Evolutionary conservation across 2,888 invertebrate species (phyloP), one percentile per base, ranked within the genome.

Genomic region (Rosalia funebris): DNA sequence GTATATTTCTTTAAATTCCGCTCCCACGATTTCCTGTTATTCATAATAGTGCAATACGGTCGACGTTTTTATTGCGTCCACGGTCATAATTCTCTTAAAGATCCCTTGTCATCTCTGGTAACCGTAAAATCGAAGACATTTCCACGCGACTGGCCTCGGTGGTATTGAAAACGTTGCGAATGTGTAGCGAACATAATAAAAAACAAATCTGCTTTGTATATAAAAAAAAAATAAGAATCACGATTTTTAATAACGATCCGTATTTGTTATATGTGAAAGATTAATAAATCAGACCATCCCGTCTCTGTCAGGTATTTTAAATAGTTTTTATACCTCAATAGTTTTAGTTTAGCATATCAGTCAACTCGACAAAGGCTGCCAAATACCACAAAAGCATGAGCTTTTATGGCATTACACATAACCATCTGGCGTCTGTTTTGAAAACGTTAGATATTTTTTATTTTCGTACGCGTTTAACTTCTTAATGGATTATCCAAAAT

Each of bases 1-100:
- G 34, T 60, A 57, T 37, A 36, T 54, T 59, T 59, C 60, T 48
- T 54, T 45, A 58, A 60, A 46, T 44, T 48, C 48, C 39, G 58
- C 37, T 16, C 63, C 63, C 60, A 63, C 63, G 60, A 47, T 55
- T 56, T 64, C 64, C 62, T 58, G 63, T 58, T 58, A 55, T 60
- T 50, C 53, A 55, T 36, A 52, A 58, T 46, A 55, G 45, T 5
- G 54, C 53, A 44, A 54, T 60, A 53, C 3, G 25, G 25, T n/a
- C n/a, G n/a, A n/a, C 25, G 25, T 5, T 3, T 25, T 25, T 25
- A 7, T 25, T 7, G 7, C 25, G 25, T 25, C 7, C 25, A 5
- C 3, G 25, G 25, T 3, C 7, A 7, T n/a, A n/a, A n/a, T n/a
- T 25, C 25, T 7, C 3, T 25, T 25, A 25, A 25, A 25, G 25